These are phyloP conservation scores for Cyanoderma ruficeps DNA, from an alignment of 2,113 vertebrate genomes.

Conservation along the genomic window DNA sequence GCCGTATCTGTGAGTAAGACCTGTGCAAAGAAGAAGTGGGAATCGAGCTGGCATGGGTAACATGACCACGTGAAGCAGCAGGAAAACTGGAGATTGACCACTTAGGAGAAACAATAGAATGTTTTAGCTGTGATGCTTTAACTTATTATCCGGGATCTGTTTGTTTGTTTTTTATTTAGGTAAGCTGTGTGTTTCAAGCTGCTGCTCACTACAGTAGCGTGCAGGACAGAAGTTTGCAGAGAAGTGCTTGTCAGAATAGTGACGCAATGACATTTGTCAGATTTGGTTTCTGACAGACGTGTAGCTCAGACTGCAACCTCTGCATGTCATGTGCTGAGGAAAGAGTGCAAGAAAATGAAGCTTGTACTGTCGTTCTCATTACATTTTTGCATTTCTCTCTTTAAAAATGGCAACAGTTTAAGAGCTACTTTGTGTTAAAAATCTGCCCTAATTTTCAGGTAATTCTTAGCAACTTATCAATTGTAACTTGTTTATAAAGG, in stretches of 20 bases:
- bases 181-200: neutral
- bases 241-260: neutral
- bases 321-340: neutral
- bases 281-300: neutral
- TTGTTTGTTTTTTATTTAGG: neutral
- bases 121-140: neutral
- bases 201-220: neutral
- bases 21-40: neutral
- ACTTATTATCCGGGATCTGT: fast-evolving
- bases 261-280: neutral
- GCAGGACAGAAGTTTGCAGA: neutral
- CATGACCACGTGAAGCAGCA: neutral
- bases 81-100: neutral
- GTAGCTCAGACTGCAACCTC: neutral
- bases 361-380: neutral
- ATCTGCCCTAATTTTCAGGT: neutral
- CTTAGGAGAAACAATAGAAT: neutral
- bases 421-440: neutral
- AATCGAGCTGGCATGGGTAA: neutral
- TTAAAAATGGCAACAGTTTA: neutral
- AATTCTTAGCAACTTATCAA: neutral
- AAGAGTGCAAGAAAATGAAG: neutral
- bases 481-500: neutral
- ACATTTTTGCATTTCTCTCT: neutral
- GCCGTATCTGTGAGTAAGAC: neutral